phyloP scores from a whole-genome alignment of 23 tunicate genomes.

The Ascidia mentula region DNA sequence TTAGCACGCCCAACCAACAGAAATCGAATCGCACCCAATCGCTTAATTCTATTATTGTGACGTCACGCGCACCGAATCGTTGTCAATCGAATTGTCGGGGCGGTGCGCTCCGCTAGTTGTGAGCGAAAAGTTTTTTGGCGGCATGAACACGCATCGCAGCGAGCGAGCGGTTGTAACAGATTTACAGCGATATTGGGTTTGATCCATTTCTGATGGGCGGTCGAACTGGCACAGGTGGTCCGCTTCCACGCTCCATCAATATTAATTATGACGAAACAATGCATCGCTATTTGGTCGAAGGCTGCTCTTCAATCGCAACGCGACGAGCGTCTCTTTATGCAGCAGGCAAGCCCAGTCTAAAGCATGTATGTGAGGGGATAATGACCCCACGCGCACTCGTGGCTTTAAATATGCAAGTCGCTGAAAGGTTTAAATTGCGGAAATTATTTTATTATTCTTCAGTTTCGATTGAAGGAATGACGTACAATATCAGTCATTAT shows the following conservation, averaged over 20 bases:
- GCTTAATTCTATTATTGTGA: conserved; percentile 3
- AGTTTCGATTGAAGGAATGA: too few relatives aligned
- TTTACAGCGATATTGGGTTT: conserved; percentile 3
- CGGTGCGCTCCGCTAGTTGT: not conserved
- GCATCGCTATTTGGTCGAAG: not conserved
- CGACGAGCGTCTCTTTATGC: not conserved
- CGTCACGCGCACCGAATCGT: conserved; percentile 3
- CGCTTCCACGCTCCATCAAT: conserved; percentile 6
- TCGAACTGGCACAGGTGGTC: conserved; percentile 3
- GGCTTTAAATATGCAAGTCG: not conserved
- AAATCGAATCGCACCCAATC: conserved; percentile 1
- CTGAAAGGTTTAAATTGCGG: not conserved
- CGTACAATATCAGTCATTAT: too few relatives aligned
- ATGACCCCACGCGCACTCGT: not conserved
- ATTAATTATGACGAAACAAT: conserved; percentile 10
- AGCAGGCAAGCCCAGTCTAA: not conserved
- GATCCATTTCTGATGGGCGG: not conserved
- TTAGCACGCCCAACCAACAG: conserved; percentile 6
- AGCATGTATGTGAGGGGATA: not conserved
- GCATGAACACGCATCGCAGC: not conserved
- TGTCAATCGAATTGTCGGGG: conserved; percentile 3
- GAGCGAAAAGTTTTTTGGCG: not conserved
- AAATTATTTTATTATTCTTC: not conserved
- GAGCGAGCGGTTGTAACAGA: not conserved
- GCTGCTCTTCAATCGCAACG: not conserved